These are phyloP conservation scores for Tachina lurida DNA, from an alignment of 2,888 invertebrate genomes.

Conservation along the genomic window DNA sequence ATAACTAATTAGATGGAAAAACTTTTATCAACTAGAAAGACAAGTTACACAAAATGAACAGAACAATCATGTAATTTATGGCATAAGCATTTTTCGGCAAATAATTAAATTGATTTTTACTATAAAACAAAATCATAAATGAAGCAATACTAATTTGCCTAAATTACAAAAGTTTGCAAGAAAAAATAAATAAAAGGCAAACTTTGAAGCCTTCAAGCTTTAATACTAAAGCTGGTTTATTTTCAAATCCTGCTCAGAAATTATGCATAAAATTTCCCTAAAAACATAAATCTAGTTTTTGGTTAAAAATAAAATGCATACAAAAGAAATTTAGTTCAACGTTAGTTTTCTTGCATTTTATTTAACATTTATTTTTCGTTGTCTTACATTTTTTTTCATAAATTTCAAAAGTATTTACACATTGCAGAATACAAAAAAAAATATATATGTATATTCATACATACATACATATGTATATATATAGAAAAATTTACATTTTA, in stretches of 20 bases:
- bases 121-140: too few relatives aligned
- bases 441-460: too few relatives aligned
- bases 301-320: neutral
- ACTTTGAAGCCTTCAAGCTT: too few relatives aligned
- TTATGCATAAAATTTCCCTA: neutral
- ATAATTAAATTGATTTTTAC: neutral
- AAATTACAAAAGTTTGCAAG: too few relatives aligned
- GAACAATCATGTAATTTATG: neutral
- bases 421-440: conserved; percentile 16
- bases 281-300: conserved; percentile 21
- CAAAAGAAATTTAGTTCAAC: neutral
- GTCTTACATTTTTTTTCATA: conserved; percentile 42
- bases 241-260: neutral
- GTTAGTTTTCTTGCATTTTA: conserved; percentile 7
- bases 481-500: conserved; percentile 49
- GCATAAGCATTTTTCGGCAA: neutral
- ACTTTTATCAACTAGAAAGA: neutral
- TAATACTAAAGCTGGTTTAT: too few relatives aligned
- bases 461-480: too few relatives aligned
- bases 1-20: conserved; percentile 48
- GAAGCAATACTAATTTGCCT: too few relatives aligned
- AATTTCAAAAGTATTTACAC: conserved; percentile 40
- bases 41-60: neutral
- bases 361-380: too few relatives aligned
- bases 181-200: too few relatives aligned